These are phyloP conservation scores for Clivina fossor DNA, from an alignment of 2,888 invertebrate species.

Conservation along the genomic window DNA sequence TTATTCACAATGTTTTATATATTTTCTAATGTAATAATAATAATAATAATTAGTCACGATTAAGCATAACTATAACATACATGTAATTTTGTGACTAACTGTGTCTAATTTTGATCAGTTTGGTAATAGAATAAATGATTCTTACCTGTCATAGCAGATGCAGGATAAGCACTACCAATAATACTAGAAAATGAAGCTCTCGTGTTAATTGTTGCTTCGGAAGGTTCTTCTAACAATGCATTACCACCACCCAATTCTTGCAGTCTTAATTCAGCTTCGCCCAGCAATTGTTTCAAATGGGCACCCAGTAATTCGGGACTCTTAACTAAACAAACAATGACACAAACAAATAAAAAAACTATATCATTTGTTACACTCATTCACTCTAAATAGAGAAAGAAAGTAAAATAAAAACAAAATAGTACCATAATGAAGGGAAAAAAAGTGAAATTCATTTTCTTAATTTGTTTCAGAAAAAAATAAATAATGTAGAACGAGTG, in stretches of 20 bases:
- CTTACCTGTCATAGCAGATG: constrained; percentile 51
- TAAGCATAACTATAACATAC: too few species aligned
- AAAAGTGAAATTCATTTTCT: too few species aligned
- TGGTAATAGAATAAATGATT: not conserved
- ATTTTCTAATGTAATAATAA: not conserved
- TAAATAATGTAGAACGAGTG: too few species aligned
- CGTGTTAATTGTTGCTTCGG: constrained; percentile 54
- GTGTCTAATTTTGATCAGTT: not conserved
- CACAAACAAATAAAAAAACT: not conserved
- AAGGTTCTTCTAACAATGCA: constrained; percentile 51
- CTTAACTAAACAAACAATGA: constrained; percentile 58
- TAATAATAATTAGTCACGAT: not conserved
- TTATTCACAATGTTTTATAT: not conserved
- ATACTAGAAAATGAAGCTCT: constrained; percentile 62
- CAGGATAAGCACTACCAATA: constrained; percentile 54
- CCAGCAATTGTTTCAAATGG: constrained; percentile 73
- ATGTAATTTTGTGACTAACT: too few species aligned
- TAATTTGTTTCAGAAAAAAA: too few species aligned
- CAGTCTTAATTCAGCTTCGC: constrained; percentile 81
- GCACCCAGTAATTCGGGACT: constrained; percentile 72
- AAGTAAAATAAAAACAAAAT: too few species aligned
- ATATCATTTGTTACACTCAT: not conserved
- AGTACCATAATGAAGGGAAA: too few species aligned
- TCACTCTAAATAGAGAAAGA: too few species aligned
- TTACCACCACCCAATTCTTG: constrained; percentile 69